Percentiles rank a stretch among this genome's conserved stretches.
phyloP scores from a whole-genome alignment of 2,888 invertebrate genomes.

The Fabriciana adippe region DNA sequence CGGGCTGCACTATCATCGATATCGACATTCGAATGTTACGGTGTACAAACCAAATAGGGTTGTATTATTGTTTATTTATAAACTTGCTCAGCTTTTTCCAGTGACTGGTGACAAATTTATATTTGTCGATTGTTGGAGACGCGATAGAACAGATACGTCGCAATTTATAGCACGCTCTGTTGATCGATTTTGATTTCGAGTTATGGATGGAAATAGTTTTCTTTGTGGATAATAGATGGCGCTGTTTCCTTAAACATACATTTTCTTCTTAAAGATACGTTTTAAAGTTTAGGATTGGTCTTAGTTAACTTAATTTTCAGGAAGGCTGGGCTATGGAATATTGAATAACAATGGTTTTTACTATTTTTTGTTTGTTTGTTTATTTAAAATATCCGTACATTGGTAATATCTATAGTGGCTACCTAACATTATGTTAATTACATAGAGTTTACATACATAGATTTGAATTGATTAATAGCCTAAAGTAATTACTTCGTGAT shows the following conservation, averaged over 20 bases:
- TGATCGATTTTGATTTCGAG: constrained; percentile 75
- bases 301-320: not conserved
- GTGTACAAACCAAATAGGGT: constrained; percentile 65
- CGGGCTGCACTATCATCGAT: constrained; percentile 58
- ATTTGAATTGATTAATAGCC: no score
- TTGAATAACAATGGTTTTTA: no score
- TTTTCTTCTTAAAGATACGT: not conserved
- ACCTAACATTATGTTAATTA: no score
- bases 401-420: no score
- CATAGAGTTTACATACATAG: no score
- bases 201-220: constrained; percentile 48
- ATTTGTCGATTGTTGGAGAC: constrained; percentile 74
- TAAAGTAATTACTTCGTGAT: no score
- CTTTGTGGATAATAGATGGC: not conserved
- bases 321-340: not conserved
- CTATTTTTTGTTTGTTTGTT: not conserved
- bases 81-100: constrained; percentile 70
- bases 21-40: constrained; percentile 71
- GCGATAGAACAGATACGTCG: constrained; percentile 76
- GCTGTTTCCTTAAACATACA: not conserved
- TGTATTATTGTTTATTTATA: constrained; percentile 80
- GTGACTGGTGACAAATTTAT: constrained; percentile 79
- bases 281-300: not conserved
- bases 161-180: constrained; percentile 73
- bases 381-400: not conserved